A percentile compares a stretch with the other conserved stretches of the same genome.
Conservation (phyloP, 2,113 vertebrate genomes). For the Tychaedon coryphoeus region DNA sequence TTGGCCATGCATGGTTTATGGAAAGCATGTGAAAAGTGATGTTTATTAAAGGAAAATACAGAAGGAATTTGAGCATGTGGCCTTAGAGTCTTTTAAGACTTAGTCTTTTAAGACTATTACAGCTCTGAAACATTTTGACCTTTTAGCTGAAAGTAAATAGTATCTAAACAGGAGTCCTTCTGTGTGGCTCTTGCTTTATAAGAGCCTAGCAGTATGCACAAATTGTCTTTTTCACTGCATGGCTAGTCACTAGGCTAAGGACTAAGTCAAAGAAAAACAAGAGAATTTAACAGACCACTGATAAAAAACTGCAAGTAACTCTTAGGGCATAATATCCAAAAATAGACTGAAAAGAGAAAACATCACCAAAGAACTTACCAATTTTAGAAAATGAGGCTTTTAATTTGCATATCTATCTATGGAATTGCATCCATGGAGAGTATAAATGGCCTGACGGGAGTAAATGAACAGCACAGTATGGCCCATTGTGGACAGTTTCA, state of each 20-base stretch:
- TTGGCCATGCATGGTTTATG: background rate
- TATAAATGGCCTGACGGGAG: background rate
- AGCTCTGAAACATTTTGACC: background rate
- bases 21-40: background rate
- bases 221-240: background rate
- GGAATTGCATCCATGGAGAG: background rate
- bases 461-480: background rate
- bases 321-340: background rate
- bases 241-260: background rate
- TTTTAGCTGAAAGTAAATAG: background rate
- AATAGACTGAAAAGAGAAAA: background rate
- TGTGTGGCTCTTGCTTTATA: background rate
- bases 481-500: background rate
- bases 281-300: background rate
- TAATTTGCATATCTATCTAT: background rate
- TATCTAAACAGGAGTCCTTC: background rate
- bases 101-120: background rate
- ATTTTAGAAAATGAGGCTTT: background rate
- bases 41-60: background rate
- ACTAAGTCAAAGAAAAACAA: background rate
- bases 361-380: background rate
- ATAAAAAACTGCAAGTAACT: background rate
- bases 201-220: background rate
- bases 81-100: background rate
- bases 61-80: background rate